These are phyloP conservation scores for Argyresthia albistria DNA, from an alignment of 2,888 invertebrate species.

Conservation along the genomic window DNA sequence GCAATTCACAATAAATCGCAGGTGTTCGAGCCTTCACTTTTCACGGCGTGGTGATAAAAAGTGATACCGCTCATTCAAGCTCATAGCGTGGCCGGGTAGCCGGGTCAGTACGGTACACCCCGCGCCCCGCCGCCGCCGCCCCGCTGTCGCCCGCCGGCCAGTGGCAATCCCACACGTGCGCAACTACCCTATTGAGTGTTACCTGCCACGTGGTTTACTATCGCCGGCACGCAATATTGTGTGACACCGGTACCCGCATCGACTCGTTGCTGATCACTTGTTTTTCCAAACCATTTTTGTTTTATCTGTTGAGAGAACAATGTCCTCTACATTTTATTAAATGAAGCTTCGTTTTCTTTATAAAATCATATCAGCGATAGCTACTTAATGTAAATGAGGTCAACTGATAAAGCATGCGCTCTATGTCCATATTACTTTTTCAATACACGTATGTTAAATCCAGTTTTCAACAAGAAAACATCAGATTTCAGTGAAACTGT, in stretches of 20 bases:
- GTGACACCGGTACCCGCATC: too few species aligned
- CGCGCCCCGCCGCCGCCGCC: constrained; percentile 11
- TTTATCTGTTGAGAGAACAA: too few species aligned
- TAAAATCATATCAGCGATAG: background rate
- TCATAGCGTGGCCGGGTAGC: constrained; percentile 10
- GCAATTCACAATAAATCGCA: constrained; percentile 44
- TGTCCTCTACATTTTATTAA: too few species aligned
- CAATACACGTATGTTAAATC: too few species aligned
- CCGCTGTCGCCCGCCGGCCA: background rate
- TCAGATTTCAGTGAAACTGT: too few species aligned
- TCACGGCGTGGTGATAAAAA: constrained; percentile 57
- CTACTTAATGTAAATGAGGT: background rate
- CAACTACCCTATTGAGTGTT: constrained; percentile 7
- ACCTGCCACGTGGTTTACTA: constrained; percentile 9
- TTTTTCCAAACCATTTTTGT: too few species aligned
- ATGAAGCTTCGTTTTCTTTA: background rate
- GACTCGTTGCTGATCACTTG: too few species aligned
- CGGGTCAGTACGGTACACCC: constrained; percentile 9
- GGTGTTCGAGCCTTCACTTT: constrained; percentile 46
- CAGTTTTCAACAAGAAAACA: too few species aligned
- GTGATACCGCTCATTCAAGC: constrained; percentile 25
- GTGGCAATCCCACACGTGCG: background rate
- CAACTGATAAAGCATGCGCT: too few species aligned
- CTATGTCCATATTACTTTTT: too few species aligned
- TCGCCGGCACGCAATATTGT: background rate